Base-by-base conservation (phyloP, 2,888 invertebrate genomes). In the Oscheius sp. region DNA sequence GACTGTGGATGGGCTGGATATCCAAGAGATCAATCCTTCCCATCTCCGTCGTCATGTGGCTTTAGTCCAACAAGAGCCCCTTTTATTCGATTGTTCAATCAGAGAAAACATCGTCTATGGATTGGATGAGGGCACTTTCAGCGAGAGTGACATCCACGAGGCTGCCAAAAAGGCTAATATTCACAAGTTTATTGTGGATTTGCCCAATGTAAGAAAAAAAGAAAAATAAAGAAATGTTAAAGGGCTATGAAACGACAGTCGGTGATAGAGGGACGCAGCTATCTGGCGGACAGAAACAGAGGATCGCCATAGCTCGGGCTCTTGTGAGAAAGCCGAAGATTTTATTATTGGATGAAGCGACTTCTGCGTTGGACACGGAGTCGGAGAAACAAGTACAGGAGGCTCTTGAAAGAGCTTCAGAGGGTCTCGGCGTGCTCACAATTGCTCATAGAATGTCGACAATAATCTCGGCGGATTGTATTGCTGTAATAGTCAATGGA, bases 391-490 rank as follows among this genome's bases (percentile, higher is more conserved):
- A 93, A 58, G 79, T 79, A n/a, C 79, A 79, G 68, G 69, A 73
- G 4, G 79, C 79, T 3, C 42, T 94, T 70, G 93, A 94, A 48
- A 69, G 87, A 82, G 89, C 89, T 0, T 68, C 77, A 3, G 70
- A 78, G 29, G 83, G 88, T 3, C 78, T 89, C 57, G 89, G 89
- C 0, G 88, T 61, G 1, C 15, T 61, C 57, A 86, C 89, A 1
- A 87, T 89, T 17, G 89, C 89, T 17, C 88, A 88, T 78, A 86
- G 90, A 27, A 79, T 90, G 65, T 89, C 89, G 5, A 90, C 89
- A 2, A 88, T 90, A 39, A 87, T 87, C 75, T 88, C 87, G 50
- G 81, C 83, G 15, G 78, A 83, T 61, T 69, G 68, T 37, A 84
- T 84, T 33, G 76, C 77, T 37, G 83, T 83, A 3, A 75, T 83